Evolutionary conservation across 2,888 invertebrate genomes (phyloP).

Genomic region (Tethea ocularis): DNA sequence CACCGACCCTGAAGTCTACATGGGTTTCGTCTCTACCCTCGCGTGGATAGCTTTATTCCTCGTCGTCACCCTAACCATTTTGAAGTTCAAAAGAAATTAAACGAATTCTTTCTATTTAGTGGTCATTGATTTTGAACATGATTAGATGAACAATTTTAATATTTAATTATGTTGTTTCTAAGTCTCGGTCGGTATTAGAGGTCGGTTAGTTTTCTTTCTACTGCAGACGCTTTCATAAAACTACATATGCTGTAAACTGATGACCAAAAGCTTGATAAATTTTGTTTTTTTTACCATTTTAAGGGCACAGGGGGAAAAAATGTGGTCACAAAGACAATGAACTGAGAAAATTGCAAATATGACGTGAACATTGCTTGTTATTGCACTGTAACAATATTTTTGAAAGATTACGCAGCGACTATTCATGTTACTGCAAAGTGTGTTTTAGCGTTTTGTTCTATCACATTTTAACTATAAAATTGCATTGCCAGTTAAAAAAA

Average conservation of each 20-base stretch:
- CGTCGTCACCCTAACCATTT: constrained; percentile 90
- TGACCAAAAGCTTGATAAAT: constrained; percentile 1
- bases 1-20: constrained; percentile 91
- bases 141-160: background rate
- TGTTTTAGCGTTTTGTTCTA: no score
- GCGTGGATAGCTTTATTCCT: constrained; percentile 94
- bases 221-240: background rate
- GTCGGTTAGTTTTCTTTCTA: background rate
- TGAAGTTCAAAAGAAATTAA: constrained; percentile 92
- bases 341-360: no score
- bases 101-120: background rate
- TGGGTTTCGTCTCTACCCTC: constrained; percentile 93
- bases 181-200: background rate
- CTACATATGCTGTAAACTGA: background rate
- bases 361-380: no score
- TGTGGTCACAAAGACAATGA: no score
- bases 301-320: no score
- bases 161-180: background rate
- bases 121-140: background rate
- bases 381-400: no score
- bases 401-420: no score
- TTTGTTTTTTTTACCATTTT: no score
- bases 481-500: no score
- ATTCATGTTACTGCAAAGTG: no score
- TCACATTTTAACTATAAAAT: no score